phyloP scores from a whole-genome alignment of 2,888 invertebrate species.

The Drosophila hamatofila region DNA sequence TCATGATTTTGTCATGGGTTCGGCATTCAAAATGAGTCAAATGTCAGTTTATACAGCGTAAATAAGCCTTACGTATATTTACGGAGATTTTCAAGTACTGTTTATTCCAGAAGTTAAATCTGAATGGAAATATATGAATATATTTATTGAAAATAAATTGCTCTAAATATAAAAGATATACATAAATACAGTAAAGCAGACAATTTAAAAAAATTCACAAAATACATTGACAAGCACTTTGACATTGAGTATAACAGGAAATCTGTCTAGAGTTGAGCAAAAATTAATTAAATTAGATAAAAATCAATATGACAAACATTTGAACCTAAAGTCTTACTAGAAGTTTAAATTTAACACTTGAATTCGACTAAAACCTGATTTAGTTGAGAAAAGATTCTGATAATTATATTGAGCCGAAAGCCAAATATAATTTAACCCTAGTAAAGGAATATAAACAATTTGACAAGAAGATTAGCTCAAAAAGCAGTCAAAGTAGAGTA shows the following conservation, averaged over 20 bases:
- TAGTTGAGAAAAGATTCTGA: neutral
- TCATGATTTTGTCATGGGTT: constrained; percentile 7
- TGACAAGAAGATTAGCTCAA: neutral
- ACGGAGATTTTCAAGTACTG: neutral
- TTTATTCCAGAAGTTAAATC: neutral
- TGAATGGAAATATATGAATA: neutral
- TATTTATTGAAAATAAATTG: neutral
- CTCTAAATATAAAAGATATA: neutral
- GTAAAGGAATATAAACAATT: no score
- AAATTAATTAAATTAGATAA: neutral
- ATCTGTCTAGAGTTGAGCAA: neutral
- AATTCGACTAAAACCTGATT: neutral
- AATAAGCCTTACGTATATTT: neutral
- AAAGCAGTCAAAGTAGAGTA: no score
- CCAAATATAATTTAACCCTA: no score
- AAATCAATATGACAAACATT: neutral
- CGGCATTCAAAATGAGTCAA: constrained; percentile 30
- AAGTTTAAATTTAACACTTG: neutral
- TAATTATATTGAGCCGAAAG: neutral
- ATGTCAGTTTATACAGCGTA: neutral
- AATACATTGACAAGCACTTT: no score
- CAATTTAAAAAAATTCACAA: neutral
- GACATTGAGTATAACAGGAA: neutral
- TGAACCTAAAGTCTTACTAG: neutral
- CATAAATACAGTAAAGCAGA: neutral